phyloP scores from a whole-genome alignment of 1,140 invertebrate species.

The Pygmarrhopalites habei region DNA sequence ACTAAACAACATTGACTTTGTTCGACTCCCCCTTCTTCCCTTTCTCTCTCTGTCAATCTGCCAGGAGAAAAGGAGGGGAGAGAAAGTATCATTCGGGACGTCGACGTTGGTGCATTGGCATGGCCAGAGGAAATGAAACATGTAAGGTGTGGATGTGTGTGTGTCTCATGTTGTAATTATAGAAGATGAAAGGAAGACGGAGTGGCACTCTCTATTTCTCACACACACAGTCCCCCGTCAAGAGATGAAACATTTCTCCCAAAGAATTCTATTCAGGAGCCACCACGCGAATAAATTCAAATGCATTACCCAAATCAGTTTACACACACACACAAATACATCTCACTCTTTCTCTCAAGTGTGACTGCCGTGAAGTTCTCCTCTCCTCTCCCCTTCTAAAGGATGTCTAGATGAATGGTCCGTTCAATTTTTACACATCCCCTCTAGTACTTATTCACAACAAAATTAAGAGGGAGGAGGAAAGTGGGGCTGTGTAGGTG shows the following conservation, averaged over 20 bases:
- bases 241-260: conserved; percentile 10
- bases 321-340: conserved; percentile 23
- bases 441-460: too few relatives aligned
- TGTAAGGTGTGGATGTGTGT: background rate
- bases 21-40: background rate
- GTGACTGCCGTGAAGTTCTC: background rate
- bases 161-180: conserved; percentile 16
- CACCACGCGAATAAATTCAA: conserved; percentile 24
- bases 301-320: conserved; percentile 35
- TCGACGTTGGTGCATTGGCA: too few relatives aligned
- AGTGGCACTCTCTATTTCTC: background rate
- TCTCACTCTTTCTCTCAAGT: background rate
- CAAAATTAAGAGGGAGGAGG: too few relatives aligned
- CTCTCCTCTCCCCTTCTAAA: too few relatives aligned
- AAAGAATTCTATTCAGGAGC: conserved; percentile 17
- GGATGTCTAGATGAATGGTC: too few relatives aligned
- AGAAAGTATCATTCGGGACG: too few relatives aligned
- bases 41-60: background rate
- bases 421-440: too few relatives aligned
- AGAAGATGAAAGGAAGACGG: conserved; percentile 22
- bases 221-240: background rate
- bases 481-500: too few relatives aligned
- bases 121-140: too few relatives aligned
- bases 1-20: too few relatives aligned
- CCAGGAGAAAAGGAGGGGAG: too few relatives aligned